Conservation (phyloP, 2,888 invertebrate species). For the Pharmacophagus antenor region DNA sequence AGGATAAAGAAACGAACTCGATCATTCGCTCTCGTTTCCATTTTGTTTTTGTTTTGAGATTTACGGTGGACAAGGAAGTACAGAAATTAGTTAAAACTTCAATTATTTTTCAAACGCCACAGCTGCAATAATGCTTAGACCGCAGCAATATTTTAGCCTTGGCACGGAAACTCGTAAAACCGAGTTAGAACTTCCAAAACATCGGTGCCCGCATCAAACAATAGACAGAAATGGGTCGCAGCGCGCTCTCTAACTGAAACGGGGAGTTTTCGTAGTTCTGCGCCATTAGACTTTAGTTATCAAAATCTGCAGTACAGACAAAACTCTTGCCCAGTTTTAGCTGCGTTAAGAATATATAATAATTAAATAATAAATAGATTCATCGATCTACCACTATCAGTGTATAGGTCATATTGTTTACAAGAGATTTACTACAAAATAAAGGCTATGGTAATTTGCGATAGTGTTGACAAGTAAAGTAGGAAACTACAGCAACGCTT, state of each 20-base stretch:
- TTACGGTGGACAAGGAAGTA: too few species aligned
- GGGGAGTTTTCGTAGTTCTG: constrained; percentile 2
- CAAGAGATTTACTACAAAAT: too few species aligned
- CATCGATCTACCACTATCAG: too few species aligned
- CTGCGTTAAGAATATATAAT: too few species aligned
- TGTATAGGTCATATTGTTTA: too few species aligned
- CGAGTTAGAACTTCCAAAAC: constrained; percentile 33
- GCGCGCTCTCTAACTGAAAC: constrained; percentile 22
- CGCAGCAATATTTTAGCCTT: background rate
- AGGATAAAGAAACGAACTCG: too few species aligned
- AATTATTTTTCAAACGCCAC: background rate
- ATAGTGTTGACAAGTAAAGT: too few species aligned
- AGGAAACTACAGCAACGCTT: too few species aligned
- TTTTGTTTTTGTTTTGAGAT: too few species aligned
- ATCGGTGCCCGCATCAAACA: constrained; percentile 33
- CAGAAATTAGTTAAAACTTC: background rate
- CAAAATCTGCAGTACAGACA: constrained; percentile 1
- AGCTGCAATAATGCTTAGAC: background rate
- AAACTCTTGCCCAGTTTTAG: background rate
- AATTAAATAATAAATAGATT: too few species aligned
- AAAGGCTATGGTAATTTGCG: too few species aligned
- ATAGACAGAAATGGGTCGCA: constrained; percentile 31
- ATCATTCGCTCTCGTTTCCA: too few species aligned
- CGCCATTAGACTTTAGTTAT: background rate
- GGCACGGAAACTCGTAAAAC: constrained; percentile 25